Evolutionary conservation across 2,888 invertebrate genomes (phyloP), one percentile per base, ranked within the genome.

Genomic region (Neoscelio sp.): DNA sequence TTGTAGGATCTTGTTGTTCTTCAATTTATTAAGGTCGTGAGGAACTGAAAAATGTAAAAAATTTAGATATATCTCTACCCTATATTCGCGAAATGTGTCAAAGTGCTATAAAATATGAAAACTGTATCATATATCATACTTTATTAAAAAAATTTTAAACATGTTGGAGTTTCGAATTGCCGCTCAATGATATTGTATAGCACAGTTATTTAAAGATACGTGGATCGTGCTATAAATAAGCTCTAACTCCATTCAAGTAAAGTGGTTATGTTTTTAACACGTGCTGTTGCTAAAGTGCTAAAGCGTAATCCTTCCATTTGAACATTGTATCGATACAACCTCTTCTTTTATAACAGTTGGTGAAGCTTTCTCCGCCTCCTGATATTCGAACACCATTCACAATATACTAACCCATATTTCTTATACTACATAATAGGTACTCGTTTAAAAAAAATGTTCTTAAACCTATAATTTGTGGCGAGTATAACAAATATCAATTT

Each of bases 241-340:
- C 80, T 81, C 81, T 71, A 81, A 84, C 82, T 82, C 85, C 85
- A 85, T 85, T 86, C 80, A 82, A 87, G 87, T 87, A 88, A 50
- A 88, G 87, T 88, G 87, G 86, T 87, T 87, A 87, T 87, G 87
- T 87, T 88, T 87, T 88, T 87, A 88, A 87, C 88, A 87, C 88
- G 87, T 87, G 87, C 87, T 86, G 80, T 84, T 71, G 81, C 67
- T 82, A 80, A 84, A 23, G 23, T 23, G 23, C 4, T 23, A 23
- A 23, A 23, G 82, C 80, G 82, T 78, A 79, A 78, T 80, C 74
- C 48, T 48, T 76, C 60, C 62, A 56, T 71, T 54, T 44, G 40
- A 42, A 26, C 26, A 20, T 12, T 12, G 12, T 7, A 54, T 50
- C 30, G 54, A 28, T 50, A 67, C 40, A 50, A 73, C 38, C 56